phyloP scores from a whole-genome alignment of 1,140 invertebrate genomes.

The Scaptomyza hsui region DNA sequence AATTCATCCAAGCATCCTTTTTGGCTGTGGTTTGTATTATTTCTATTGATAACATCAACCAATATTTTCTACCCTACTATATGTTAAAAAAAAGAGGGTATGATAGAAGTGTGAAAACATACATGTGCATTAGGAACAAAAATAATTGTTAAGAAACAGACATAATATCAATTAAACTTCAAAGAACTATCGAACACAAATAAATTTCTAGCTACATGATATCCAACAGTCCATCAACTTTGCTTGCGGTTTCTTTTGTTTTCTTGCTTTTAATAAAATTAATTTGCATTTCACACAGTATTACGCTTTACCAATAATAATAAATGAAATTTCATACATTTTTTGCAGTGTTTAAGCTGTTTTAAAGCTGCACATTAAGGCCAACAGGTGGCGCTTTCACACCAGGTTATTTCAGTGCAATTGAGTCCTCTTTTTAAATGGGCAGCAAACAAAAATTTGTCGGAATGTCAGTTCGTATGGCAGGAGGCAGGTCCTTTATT shows the following conservation, averaged over 20 bases:
- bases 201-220: not conserved
- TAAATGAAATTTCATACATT: conserved; percentile 34
- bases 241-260: not conserved
- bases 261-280: conserved; percentile 3
- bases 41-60: not conserved
- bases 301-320: conserved; percentile 13
- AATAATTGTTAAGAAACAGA: no score
- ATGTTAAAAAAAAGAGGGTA: no score
- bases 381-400: conserved; percentile 26
- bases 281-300: conserved; percentile 19
- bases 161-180: no score
- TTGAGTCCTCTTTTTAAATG: conserved; percentile 11
- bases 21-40: conserved; percentile 3
- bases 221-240: not conserved
- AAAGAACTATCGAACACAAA: no score
- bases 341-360: not conserved
- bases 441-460: not conserved
- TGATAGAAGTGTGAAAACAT: no score
- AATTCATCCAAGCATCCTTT: conserved; percentile 46
- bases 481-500: not conserved
- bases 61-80: no score
- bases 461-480: not conserved
- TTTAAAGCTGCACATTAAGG: not conserved
- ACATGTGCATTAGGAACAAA: no score
- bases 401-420: not conserved